Evolutionary conservation across 2,888 invertebrate genomes (phyloP).

Genomic region (Apodemia mormo): DNA sequence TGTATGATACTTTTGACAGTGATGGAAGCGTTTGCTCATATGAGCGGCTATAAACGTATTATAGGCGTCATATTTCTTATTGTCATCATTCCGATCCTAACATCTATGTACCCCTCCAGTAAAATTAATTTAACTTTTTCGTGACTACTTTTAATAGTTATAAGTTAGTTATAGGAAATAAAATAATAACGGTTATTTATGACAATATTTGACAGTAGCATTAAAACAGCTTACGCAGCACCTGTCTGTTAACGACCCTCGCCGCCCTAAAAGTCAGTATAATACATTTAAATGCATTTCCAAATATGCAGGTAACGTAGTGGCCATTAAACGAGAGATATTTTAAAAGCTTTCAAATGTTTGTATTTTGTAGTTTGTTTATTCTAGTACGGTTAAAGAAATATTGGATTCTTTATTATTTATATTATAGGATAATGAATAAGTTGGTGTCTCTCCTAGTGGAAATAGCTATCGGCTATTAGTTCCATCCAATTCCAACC

Average conservation of each 20-base stretch:
- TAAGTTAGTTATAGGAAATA: background rate
- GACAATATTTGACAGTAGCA: conserved; percentile 46
- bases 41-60: too few species aligned
- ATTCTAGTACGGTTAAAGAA: background rate
- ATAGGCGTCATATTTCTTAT: too few species aligned
- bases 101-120: too few species aligned
- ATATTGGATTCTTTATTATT: background rate
- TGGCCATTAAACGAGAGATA: conserved; percentile 34
- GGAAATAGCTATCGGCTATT: too few species aligned
- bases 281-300: conserved; percentile 74
- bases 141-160: too few species aligned
- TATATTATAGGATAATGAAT: too few species aligned
- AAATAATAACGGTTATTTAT: background rate
- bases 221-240: conserved; percentile 41
- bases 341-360: background rate
- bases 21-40: too few species aligned
- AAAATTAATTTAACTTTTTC: too few species aligned
- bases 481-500: too few species aligned
- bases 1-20: too few species aligned
- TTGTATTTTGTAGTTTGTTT: background rate
- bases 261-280: conserved; percentile 54
- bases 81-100: too few species aligned
- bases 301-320: conserved; percentile 47
- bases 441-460: too few species aligned
- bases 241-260: conserved; percentile 60